Evolutionary conservation across 2,888 invertebrate species (phyloP).

Genomic region (Agrotis exclamationis): DNA sequence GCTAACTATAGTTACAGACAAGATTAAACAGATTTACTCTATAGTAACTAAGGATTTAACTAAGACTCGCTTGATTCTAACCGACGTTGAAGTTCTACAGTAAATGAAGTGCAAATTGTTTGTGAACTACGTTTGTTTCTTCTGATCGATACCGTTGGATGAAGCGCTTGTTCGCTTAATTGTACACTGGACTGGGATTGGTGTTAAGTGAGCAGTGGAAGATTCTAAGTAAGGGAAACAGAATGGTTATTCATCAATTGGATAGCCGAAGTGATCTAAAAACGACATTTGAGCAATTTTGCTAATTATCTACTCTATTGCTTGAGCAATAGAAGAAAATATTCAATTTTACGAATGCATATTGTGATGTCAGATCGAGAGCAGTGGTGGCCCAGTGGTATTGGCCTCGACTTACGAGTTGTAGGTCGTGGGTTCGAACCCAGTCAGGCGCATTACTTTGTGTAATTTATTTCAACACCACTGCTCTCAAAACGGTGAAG

Average conservation of each 20-base stretch:
- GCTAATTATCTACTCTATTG: no score
- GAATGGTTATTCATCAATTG: neutral
- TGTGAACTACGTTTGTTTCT: constrained; percentile 65
- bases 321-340: no score
- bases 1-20: constrained; percentile 31
- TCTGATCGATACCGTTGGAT: constrained; percentile 50
- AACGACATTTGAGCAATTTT: no score
- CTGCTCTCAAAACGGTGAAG: no score
- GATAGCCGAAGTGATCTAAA: no score
- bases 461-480: no score
- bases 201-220: constrained; percentile 11
- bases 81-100: constrained; percentile 60
- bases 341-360: no score
- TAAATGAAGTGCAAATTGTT: constrained; percentile 72
- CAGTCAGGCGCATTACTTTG: no score
- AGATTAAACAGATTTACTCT: constrained; percentile 60
- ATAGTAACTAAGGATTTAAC: constrained; percentile 44
- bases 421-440: no score
- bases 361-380: no score
- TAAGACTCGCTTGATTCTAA: constrained; percentile 43
- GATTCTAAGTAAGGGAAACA: neutral
- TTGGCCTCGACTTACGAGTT: no score
- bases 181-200: constrained; percentile 23
- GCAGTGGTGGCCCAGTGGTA: no score
- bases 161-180: constrained; percentile 49